Conservation (phyloP, 2,888 invertebrate species). For the Dolichomitus sp. region DNA sequence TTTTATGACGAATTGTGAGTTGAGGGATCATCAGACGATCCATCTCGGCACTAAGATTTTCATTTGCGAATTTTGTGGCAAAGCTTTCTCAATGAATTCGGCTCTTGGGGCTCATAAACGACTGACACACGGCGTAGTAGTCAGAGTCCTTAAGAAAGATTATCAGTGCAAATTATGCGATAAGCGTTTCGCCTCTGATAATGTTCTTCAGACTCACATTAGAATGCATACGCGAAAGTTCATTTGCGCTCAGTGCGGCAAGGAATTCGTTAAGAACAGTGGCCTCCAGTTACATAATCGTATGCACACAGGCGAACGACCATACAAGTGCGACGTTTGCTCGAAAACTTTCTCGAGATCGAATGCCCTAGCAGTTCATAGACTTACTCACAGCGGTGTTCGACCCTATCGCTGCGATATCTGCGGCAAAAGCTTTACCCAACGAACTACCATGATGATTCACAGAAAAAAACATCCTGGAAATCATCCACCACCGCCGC, state of each 20-base stretch:
- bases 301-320: constrained; percentile 58
- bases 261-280: constrained; percentile 63
- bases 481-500: constrained; percentile 62
- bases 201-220: constrained; percentile 63
- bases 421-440: constrained; percentile 55
- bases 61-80: constrained; percentile 73
- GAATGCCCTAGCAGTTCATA: constrained; percentile 50
- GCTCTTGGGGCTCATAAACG: constrained; percentile 57
- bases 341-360: constrained; percentile 57
- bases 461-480: constrained; percentile 64
- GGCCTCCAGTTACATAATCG: constrained; percentile 55
- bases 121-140: constrained; percentile 56
- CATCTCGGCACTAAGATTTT: constrained; percentile 57
- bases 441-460: constrained; percentile 61
- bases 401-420: constrained; percentile 58
- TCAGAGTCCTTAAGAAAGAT: constrained; percentile 63
- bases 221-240: constrained; percentile 71
- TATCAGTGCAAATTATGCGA: constrained; percentile 61
- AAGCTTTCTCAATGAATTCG: constrained; percentile 58
- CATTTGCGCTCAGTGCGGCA: constrained; percentile 68
- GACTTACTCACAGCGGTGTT: constrained; percentile 48
- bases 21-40: constrained; percentile 64
- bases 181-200: constrained; percentile 63
- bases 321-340: constrained; percentile 53
- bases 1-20: constrained; percentile 65